phyloP scores from a whole-genome alignment of 2,888 invertebrate genomes.

The Zele albiditarsus region DNA sequence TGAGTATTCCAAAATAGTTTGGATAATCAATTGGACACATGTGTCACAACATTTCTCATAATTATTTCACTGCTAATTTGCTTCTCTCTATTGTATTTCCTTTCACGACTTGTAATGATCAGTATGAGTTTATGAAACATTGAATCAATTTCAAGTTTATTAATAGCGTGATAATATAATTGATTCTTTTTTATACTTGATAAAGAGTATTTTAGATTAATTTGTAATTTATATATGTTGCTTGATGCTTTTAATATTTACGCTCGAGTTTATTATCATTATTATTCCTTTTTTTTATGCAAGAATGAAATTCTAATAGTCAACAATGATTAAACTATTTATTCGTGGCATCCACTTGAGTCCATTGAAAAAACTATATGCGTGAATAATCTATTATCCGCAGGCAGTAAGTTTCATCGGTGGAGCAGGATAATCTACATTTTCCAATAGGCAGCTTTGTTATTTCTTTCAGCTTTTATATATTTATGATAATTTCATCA shows the following conservation, averaged over 20 bases:
- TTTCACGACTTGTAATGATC: background rate
- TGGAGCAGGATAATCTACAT: conserved; percentile 48
- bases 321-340: conserved; percentile 42
- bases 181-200: conserved; percentile 14
- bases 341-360: conserved; percentile 34
- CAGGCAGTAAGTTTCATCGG: conserved; percentile 57
- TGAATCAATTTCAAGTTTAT: conserved; percentile 21
- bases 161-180: conserved; percentile 15
- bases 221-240: conserved; percentile 34
- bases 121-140: conserved; percentile 9
- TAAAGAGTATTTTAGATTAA: conserved; percentile 21
- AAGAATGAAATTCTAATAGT: conserved; percentile 10
- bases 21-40: conserved; percentile 8
- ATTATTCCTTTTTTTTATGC: background rate
- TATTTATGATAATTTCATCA: background rate
- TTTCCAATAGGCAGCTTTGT: conserved; percentile 27
- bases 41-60: conserved; percentile 23
- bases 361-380: conserved; percentile 39
- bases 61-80: conserved; percentile 19
- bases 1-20: background rate
- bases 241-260: conserved; percentile 20
- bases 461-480: background rate
- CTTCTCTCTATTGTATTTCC: background rate
- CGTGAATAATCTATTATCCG: conserved; percentile 58
- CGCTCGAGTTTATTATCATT: conserved; percentile 8